A percentile compares a stretch with the other conserved stretches of the same genome.
Evolutionary conservation across 1,140 invertebrate genomes (phyloP).

Genomic region (Semibalanus balanoides): DNA sequence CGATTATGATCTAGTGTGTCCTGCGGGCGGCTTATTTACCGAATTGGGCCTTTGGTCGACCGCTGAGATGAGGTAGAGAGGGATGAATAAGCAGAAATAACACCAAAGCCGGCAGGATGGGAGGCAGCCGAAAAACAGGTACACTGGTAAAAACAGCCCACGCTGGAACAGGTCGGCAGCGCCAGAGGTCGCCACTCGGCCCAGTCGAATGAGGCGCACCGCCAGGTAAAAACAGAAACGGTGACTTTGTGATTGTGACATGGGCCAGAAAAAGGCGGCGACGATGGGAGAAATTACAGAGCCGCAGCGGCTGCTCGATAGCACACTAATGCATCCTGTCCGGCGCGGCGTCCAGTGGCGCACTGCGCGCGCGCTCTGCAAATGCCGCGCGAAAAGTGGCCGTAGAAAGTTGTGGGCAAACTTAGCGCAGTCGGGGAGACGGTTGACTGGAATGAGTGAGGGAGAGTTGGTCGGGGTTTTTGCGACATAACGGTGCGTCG

Average conservation of each 20-base stretch:
- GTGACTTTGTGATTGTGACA: background rate
- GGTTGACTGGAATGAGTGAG: background rate
- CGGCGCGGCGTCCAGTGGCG: background rate
- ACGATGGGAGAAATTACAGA: background rate
- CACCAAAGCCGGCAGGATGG: background rate
- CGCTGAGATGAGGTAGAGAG: background rate
- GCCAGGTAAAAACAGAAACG: background rate
- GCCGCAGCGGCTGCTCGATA: too few relatives aligned
- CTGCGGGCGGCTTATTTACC: background rate
- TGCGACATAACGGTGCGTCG: background rate
- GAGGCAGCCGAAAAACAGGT: background rate
- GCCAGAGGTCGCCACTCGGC: background rate
- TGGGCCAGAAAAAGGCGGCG: background rate
- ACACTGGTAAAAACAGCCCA: background rate
- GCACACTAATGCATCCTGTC: background rate
- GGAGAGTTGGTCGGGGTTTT: background rate
- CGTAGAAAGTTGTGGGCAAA: background rate
- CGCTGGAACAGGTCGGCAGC: too few relatives aligned
- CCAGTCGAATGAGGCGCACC: background rate
- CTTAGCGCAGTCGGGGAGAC: background rate
- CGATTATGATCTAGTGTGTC: background rate
- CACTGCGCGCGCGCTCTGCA: background rate
- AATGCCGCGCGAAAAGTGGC: background rate
- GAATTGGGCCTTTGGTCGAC: background rate
- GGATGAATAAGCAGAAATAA: constrained; percentile 2